A percentile compares a stretch with the other conserved stretches of the same genome.
phyloP scores from a whole-genome alignment of 2,888 invertebrate genomes.

The Neoaliturus tenellus region DNA sequence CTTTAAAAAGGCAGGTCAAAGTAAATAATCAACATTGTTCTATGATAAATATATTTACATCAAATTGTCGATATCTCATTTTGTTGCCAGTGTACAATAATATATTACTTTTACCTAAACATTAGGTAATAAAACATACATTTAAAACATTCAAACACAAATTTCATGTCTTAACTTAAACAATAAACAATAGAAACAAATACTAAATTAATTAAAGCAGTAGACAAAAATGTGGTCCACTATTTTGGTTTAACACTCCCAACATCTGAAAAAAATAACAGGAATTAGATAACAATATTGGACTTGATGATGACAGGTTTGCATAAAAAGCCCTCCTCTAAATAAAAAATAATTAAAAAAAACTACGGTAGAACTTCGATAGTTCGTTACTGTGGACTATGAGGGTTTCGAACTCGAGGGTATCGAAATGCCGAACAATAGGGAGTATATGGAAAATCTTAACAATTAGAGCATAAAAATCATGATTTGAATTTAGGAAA shows the following conservation, averaged over 20 bases:
- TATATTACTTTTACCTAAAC: slow-evolving; percentile 57
- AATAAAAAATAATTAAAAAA: too few relatives aligned
- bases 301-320: too few relatives aligned
- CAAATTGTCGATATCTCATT: slow-evolving; percentile 31
- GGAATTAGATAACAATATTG: neutral
- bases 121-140: slow-evolving; percentile 51
- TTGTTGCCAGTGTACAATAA: slow-evolving; percentile 42
- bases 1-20: too few relatives aligned
- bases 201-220: slow-evolving; percentile 38
- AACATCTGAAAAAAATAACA: slow-evolving; percentile 20
- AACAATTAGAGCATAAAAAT: too few relatives aligned
- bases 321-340: too few relatives aligned
- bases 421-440: too few relatives aligned
- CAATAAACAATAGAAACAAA: slow-evolving; percentile 42
- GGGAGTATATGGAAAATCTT: too few relatives aligned
- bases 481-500: too few relatives aligned
- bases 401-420: too few relatives aligned
- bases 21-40: neutral
- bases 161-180: slow-evolving; percentile 37
- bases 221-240: slow-evolving; percentile 48
- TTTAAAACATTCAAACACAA: slow-evolving; percentile 52
- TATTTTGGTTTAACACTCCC: slow-evolving; percentile 20
- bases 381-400: too few relatives aligned
- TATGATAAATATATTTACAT: slow-evolving; percentile 57
- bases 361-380: too few relatives aligned